Evolutionary conservation across 2,113 vertebrate genomes (phyloP).

Genomic region (Alectura lathami): DNA sequence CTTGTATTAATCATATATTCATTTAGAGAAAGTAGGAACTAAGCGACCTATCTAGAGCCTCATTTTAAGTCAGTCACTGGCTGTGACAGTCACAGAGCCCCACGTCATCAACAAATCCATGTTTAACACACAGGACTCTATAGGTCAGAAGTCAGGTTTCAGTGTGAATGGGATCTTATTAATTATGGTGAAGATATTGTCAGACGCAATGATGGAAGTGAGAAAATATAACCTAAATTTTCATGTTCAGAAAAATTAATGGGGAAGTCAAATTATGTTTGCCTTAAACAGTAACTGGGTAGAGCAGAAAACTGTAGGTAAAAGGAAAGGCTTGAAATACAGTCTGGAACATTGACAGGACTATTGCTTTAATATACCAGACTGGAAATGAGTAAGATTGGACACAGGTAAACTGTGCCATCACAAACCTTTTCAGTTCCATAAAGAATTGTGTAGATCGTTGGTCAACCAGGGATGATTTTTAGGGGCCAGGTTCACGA

Average conservation of each 20-base stretch:
- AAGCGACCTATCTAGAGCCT: neutral
- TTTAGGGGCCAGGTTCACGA: neutral
- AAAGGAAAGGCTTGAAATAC: neutral
- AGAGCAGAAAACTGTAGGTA: neutral
- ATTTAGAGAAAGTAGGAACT: neutral
- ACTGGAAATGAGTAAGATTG: neutral
- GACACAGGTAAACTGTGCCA: neutral
- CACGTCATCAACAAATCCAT: neutral
- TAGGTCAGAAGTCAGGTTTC: neutral
- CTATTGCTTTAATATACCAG: neutral
- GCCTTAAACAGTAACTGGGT: neutral
- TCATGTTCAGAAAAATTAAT: neutral
- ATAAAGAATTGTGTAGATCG: neutral
- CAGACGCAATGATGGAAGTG: neutral
- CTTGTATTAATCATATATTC: neutral
- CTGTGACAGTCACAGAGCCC: too few species aligned
- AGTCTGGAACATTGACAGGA: neutral
- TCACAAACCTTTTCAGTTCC: neutral
- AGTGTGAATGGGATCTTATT: neutral
- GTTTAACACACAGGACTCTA: neutral
- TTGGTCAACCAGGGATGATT: neutral
- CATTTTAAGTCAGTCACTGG: neutral
- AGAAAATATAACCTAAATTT: neutral
- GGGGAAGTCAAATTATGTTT: neutral
- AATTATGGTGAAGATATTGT: neutral